Base-by-base conservation (phyloP, 2,888 invertebrate genomes). In the Phengaris alcon region DNA sequence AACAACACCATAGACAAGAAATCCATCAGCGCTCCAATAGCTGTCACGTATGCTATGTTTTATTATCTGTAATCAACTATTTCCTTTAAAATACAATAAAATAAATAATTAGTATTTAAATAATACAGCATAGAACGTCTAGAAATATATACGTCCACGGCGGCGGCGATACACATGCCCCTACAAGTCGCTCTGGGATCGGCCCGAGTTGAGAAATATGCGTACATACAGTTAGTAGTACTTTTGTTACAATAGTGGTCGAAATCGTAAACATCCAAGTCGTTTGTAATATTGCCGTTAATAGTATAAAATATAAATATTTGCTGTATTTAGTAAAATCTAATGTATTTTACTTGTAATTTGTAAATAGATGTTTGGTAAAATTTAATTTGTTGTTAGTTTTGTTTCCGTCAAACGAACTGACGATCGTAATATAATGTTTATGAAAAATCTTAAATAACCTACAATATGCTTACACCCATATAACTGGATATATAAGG, bases 1-100 rank as follows among this genome's bases (percentile, higher is more conserved):
- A 90, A 88, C 81, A 91, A 90, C 77, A 88, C 91, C 78, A 92
- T 93, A 79, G 93, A 93, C 82, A 93, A 93, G 86, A 93, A 93
- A 81, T 90, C 82, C 70, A 93, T 93, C 77, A 93, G 93, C 80
- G 93, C 93, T 22, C 93, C 93, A n/a, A 92, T 93, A 10, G 90
- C 93, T 79, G 93, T 93, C 81, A 94, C 93, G 93, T 93, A 75
- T 89, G 92, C 90, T 35, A 51, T 7, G 22, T 9, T 44, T 54
- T 44, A 48, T 1, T 48, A 10, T 51, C 35, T 48, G 13, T 44
- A 4, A 35, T 35, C 35, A 35, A 35, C 3, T 35, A 48, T 59
- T 57, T 9, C 22, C 4, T 5, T 15, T 6, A 57, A 6, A 22
- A 1, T 22, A 4, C 10, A 9, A 59, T 22, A n/a, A 8, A 46